Evolutionary conservation across 2,797 vertebrate genomes (phyloP).

Genomic region (Acanthurus lineatus): DNA sequence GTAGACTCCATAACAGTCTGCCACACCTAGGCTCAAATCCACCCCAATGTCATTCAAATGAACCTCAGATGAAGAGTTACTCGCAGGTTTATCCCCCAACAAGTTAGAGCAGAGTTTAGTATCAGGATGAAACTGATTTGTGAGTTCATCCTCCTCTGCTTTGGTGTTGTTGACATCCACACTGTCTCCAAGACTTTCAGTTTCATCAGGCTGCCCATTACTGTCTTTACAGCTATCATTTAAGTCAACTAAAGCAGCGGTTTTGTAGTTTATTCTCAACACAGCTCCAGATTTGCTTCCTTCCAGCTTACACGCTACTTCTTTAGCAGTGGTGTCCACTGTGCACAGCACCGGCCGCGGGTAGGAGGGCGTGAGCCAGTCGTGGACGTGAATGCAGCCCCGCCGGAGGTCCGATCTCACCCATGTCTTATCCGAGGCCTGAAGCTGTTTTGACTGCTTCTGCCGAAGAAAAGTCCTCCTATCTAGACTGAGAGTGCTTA

Average conservation of each 20-base stretch:
- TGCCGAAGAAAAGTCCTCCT: constrained; percentile 89
- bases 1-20: constrained; percentile 74
- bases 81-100: constrained; percentile 64
- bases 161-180: constrained; percentile 48
- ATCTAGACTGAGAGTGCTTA: constrained; percentile 91
- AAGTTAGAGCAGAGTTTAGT: constrained; percentile 53
- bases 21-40: constrained; percentile 64
- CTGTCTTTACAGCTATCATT: constrained; percentile 50
- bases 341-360: constrained; percentile 91
- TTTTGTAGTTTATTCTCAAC: constrained; percentile 81
- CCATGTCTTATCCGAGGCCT: constrained; percentile 90
- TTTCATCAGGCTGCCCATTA: constrained; percentile 45
- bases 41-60: constrained; percentile 73
- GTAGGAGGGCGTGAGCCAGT: constrained; percentile 84
- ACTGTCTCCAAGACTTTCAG: constrained; percentile 17
- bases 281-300: constrained; percentile 81
- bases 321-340: constrained; percentile 87
- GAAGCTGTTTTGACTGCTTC: constrained; percentile 89
- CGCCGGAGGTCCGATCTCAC: constrained; percentile 89
- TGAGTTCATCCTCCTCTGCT: constrained; percentile 52
- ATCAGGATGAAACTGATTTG: constrained; percentile 52
- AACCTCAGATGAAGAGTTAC: constrained; percentile 78
- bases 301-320: constrained; percentile 87
- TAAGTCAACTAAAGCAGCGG: constrained; percentile 37
- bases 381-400: constrained; percentile 92